Conservation (phyloP, 2,888 invertebrate species). For the Pheosia tremula region DNA sequence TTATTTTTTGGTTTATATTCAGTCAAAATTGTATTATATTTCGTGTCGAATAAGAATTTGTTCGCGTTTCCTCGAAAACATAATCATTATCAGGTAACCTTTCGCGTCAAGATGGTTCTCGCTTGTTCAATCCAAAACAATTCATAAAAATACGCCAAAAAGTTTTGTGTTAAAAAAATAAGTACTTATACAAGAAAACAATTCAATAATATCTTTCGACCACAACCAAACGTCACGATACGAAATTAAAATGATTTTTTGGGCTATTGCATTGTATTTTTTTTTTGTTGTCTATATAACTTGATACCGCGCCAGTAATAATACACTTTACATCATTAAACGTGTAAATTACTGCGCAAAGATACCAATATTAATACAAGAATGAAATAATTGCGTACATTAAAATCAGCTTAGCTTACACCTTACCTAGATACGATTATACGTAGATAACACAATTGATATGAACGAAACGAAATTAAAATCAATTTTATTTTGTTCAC, state of each 20-base stretch:
- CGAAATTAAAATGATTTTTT: slow-evolving; percentile 71
- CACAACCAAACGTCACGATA: slow-evolving; percentile 64
- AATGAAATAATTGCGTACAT: slow-evolving; percentile 81
- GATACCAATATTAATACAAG: slow-evolving; percentile 77
- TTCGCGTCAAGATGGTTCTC: slow-evolving; percentile 66
- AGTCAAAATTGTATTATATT: slow-evolving; percentile 54
- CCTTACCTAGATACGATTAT: slow-evolving; percentile 82
- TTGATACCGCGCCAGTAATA: slow-evolving; percentile 53
- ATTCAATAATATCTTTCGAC: slow-evolving; percentile 52
- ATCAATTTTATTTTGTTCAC: slow-evolving; percentile 45
- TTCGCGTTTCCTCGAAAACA: slow-evolving; percentile 80
- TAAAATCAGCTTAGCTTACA: slow-evolving; percentile 80
- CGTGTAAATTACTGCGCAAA: slow-evolving; percentile 35
- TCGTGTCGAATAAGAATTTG: slow-evolving; percentile 61
- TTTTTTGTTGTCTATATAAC: slow-evolving; percentile 60
- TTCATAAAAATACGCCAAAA: slow-evolving; percentile 67
- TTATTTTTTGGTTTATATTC: slow-evolving; percentile 53
- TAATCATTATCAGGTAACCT: slow-evolving; percentile 68
- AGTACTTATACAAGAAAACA: slow-evolving; percentile 50
- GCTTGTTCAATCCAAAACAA: slow-evolving; percentile 69
- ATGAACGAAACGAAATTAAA: slow-evolving; percentile 47
- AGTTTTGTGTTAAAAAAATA: slow-evolving; percentile 72
- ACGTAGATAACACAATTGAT: slow-evolving; percentile 59
- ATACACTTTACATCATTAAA: slow-evolving; percentile 16
- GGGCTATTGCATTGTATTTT: slow-evolving; percentile 83